Evolutionary conservation across 2,888 invertebrate species (phyloP).

Genomic region (Pristionchus fissidentatus): DNA sequence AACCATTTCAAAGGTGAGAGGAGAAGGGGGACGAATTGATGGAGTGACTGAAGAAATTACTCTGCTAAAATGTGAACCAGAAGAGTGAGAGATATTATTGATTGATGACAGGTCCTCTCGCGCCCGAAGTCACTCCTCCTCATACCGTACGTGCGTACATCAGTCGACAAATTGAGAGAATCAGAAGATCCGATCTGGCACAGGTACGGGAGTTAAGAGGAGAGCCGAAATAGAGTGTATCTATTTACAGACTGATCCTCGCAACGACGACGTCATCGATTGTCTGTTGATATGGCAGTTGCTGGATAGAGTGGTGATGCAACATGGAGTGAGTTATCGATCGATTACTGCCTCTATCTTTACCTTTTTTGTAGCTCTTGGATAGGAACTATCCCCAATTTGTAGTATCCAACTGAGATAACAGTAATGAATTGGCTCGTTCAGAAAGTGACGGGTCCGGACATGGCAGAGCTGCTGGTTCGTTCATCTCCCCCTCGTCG

Average conservation of each 20-base stretch:
- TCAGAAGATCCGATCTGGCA: conserved; percentile 65
- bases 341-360: too few species aligned
- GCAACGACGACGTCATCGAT: conserved; percentile 61
- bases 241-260: conserved; percentile 51
- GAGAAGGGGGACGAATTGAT: not conserved
- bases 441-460: conserved; percentile 72
- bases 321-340: conserved; percentile 68
- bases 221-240: not conserved
- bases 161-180: conserved; percentile 67
- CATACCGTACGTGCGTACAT: conserved; percentile 65
- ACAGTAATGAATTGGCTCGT: conserved; percentile 25
- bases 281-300: conserved; percentile 71
- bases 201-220: conserved; percentile 6
- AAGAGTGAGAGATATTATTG: not conserved
- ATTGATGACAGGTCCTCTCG: conserved; percentile 41
- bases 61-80: too few species aligned
- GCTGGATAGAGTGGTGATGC: conserved; percentile 71
- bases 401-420: conserved; percentile 36
- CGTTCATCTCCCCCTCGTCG: conserved; percentile 49
- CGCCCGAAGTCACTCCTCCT: conserved; percentile 43
- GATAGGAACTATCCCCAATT: too few species aligned
- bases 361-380: not conserved
- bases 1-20: conserved; percentile 39
- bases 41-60: not conserved
- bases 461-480: conserved; percentile 68